Conservation (phyloP, 2,113 vertebrate genomes). For the Antechinus stuartii region DNA sequence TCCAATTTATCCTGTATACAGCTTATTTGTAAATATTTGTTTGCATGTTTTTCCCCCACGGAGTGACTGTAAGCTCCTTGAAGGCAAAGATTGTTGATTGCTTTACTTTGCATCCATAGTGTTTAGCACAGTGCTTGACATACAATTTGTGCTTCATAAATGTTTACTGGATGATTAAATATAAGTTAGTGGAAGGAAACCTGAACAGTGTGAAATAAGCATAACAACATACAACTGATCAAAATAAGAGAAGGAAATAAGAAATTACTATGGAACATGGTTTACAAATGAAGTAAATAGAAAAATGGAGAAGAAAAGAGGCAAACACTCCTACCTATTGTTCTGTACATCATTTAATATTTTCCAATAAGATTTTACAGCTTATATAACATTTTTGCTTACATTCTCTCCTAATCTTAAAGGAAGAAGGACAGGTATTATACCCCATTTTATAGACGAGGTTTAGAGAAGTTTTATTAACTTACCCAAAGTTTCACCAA, state of each 20-base stretch:
- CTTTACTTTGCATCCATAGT: neutral
- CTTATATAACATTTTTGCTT: neutral
- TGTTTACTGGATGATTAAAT: neutral
- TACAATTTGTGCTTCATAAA: neutral
- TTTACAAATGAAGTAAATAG: neutral
- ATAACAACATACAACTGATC: neutral
- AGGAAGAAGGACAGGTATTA: neutral
- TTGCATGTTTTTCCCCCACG: neutral
- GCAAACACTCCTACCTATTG: neutral
- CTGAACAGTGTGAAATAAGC: neutral
- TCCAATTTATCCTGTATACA: neutral
- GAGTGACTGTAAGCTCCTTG: neutral
- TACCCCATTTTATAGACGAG: neutral
- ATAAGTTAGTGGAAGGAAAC: neutral
- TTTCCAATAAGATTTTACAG: neutral
- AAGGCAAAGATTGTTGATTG: neutral
- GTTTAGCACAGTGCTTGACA: neutral
- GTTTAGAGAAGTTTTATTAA: neutral
- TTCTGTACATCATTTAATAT: neutral
- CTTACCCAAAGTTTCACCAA: neutral
- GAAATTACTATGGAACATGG: neutral
- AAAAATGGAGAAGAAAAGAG: neutral
- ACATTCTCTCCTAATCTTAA: neutral
- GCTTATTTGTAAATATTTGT: neutral
- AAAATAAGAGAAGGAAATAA: neutral